Evolutionary conservation across 2,113 vertebrate species (phyloP).

Genomic region (Neodon shergylaensis): DNA sequence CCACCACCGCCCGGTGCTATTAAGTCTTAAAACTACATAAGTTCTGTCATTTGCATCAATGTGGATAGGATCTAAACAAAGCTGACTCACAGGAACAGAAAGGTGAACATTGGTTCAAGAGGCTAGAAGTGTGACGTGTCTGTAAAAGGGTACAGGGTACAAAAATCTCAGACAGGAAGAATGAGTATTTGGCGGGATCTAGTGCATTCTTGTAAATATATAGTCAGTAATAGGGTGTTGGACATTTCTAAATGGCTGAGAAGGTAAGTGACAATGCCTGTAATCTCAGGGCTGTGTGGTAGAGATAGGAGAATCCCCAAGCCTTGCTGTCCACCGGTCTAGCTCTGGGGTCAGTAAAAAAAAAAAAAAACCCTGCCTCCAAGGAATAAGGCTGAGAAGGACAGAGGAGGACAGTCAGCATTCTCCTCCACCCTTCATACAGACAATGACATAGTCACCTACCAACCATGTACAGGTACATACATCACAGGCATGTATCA

Average conservation of each 20-base stretch:
- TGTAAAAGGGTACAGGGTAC: background rate
- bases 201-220: background rate
- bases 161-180: background rate
- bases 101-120: background rate
- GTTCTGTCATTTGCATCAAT: background rate
- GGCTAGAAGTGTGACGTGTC: accelerated
- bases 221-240: background rate
- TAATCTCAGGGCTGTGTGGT: background rate
- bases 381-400: background rate
- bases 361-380: too few relatives aligned
- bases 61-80: background rate
- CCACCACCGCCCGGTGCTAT: too few relatives aligned
- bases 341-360: background rate
- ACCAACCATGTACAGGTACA: background rate
- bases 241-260: background rate
- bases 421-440: too few relatives aligned
- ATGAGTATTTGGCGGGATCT: background rate
- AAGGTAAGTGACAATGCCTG: background rate
- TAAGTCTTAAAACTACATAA: background rate
- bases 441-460: background rate
- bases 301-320: background rate
- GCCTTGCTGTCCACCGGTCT: background rate
- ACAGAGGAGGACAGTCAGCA: too few relatives aligned
- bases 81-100: background rate
- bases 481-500: background rate